Evolutionary conservation across 2,888 invertebrate species (phyloP).

Genomic region (Cotesia congregata): DNA sequence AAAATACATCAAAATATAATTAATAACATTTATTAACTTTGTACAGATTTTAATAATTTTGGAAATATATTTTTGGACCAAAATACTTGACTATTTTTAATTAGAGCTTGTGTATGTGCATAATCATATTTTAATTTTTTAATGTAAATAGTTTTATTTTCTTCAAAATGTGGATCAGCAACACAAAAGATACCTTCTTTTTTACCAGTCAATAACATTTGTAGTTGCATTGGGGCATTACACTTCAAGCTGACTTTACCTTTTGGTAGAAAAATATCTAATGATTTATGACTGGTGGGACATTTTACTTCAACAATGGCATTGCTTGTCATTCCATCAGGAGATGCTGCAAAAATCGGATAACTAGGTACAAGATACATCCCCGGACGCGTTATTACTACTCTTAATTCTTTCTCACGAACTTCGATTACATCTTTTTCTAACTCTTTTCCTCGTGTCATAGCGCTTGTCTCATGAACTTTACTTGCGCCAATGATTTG

Average conservation of each 20-base stretch:
- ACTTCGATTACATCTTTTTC: slow-evolving; percentile 32
- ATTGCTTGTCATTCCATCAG: slow-evolving; percentile 27
- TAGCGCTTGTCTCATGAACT: slow-evolving; percentile 32
- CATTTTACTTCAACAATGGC: slow-evolving; percentile 36
- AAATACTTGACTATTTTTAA: slow-evolving; percentile 22
- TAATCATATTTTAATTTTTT: slow-evolving; percentile 13
- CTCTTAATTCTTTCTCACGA: not conserved
- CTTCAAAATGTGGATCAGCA: slow-evolving; percentile 24
- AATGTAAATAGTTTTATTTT: slow-evolving; percentile 15
- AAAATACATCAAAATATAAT: slow-evolving; percentile 4
- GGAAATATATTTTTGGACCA: slow-evolving; percentile 39
- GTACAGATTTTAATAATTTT: slow-evolving; percentile 27
- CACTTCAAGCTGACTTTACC: slow-evolving; percentile 20
- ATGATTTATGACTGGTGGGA: slow-evolving; percentile 31
- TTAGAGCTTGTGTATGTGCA: slow-evolving; percentile 7
- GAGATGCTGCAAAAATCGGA: slow-evolving; percentile 31
- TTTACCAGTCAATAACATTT: slow-evolving; percentile 11
- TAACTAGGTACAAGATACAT: slow-evolving; percentile 16
- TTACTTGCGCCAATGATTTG: slow-evolving; percentile 35
- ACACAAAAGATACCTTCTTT: slow-evolving; percentile 19
- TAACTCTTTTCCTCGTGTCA: slow-evolving; percentile 34
- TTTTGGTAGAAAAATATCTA: slow-evolving; percentile 23
- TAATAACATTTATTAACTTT: slow-evolving; percentile 12
- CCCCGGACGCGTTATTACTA: slow-evolving; percentile 23
- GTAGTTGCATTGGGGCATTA: slow-evolving; percentile 25